phyloP scores from a whole-genome alignment of 1,140 invertebrate species.

The Zeugodacus cucurbitae region DNA sequence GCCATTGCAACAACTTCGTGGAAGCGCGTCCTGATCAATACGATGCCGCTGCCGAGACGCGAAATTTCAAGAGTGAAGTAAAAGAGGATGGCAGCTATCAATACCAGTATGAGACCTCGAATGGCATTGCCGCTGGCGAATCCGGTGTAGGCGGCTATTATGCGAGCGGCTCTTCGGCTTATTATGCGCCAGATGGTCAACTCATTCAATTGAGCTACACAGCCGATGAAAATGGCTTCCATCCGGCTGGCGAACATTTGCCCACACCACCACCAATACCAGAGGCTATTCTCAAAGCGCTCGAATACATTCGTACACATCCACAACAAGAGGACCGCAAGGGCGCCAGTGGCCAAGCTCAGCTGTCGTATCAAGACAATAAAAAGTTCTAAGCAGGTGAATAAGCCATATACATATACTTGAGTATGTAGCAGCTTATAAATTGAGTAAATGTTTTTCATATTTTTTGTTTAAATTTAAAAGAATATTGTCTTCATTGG shows the following conservation, averaged over 20 bases:
- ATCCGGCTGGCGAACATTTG: conserved; percentile 77
- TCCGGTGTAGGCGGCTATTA: conserved; percentile 66
- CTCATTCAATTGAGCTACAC: conserved; percentile 72
- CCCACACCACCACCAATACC: conserved; percentile 84
- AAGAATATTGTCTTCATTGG: too few species aligned
- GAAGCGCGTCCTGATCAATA: conserved; percentile 54
- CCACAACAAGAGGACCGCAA: conserved; percentile 63
- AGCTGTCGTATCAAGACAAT: background rate
- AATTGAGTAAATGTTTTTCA: conserved; percentile 41
- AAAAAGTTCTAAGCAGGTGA: background rate
- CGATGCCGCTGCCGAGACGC: conserved; percentile 56
- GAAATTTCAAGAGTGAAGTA: conserved; percentile 58
- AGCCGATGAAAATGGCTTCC: conserved; percentile 83
- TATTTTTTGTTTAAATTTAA: too few species aligned
- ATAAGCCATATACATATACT: background rate
- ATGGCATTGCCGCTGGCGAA: conserved; percentile 73
- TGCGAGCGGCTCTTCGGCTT: conserved; percentile 57
- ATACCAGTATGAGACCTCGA: conserved; percentile 70
- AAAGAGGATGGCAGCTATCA: conserved; percentile 71
- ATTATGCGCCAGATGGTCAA: conserved; percentile 66
- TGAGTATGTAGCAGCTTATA: too few species aligned
- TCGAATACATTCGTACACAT: conserved; percentile 71
- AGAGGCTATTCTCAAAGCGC: conserved; percentile 72
- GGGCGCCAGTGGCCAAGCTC: conserved; percentile 39
- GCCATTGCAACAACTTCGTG: conserved; percentile 28